Conservation (phyloP, 2,113 vertebrate genomes). For the Chionis minor region DNA sequence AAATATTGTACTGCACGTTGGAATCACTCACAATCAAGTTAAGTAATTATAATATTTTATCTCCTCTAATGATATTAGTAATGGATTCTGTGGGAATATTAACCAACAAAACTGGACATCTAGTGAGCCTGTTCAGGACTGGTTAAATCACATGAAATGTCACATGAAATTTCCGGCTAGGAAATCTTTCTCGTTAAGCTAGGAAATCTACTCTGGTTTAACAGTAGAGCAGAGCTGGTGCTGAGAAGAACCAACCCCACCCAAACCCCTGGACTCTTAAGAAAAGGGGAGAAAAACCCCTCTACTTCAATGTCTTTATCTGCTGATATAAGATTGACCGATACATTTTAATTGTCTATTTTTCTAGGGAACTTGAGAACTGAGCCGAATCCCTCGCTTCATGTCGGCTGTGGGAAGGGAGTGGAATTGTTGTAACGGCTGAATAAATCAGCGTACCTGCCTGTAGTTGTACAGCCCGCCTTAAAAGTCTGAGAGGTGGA, state of each 20-base stretch:
- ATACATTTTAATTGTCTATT: not conserved
- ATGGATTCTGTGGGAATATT: not conserved
- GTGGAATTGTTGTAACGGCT: not conserved
- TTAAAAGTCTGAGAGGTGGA: not conserved
- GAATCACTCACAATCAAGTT: not conserved
- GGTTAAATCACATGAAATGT: too few relatives aligned
- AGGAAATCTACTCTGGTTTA: too few relatives aligned
- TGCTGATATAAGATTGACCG: not conserved
- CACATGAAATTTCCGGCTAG: too few relatives aligned
- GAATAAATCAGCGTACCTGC: not conserved
- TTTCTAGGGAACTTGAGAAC: not conserved
- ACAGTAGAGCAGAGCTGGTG: not conserved
- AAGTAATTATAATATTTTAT: not conserved
- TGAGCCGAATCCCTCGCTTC: not conserved
- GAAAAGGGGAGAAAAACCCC: not conserved
- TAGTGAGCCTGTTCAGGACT: not conserved
- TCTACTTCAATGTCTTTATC: not conserved
- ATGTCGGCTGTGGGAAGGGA: not conserved
- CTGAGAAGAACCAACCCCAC: not conserved
- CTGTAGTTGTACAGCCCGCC: not conserved
- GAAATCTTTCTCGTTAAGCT: too few relatives aligned
- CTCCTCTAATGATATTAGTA: not conserved
- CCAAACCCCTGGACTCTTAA: not conserved
- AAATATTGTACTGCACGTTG: not conserved
- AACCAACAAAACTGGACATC: not conserved